phyloP scores from a whole-genome alignment of 2,888 invertebrate species.

The Lithophane semibrunnea region DNA sequence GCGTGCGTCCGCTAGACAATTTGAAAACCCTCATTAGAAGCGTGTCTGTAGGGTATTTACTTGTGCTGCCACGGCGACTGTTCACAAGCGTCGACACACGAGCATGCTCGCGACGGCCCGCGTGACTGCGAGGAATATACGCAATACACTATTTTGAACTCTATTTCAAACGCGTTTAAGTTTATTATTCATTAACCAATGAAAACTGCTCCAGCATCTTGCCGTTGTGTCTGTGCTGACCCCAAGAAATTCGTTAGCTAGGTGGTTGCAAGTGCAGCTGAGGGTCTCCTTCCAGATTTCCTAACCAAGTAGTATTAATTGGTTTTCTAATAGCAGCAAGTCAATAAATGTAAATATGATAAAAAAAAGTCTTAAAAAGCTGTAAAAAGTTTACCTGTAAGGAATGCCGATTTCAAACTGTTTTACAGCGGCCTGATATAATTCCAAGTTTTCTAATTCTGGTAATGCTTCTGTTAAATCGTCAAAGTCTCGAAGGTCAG shows the following conservation, averaged over 20 bases:
- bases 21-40: not conserved
- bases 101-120: not conserved
- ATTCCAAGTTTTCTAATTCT: conserved; percentile 94
- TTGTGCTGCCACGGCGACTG: not conserved
- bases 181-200: not conserved
- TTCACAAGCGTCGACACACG: not conserved
- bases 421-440: conserved; percentile 96
- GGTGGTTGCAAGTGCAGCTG: not conserved
- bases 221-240: not conserved
- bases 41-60: not conserved
- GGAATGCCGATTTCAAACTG: conserved; percentile 95
- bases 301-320: not conserved
- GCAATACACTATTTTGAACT: not conserved
- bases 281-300: not conserved
- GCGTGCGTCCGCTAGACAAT: not conserved
- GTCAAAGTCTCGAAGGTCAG: conserved; percentile 97
- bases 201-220: not conserved
- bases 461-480: conserved; percentile 94
- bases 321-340: not conserved
- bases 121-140: not conserved
- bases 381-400: conserved; percentile 86
- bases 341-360: not conserved
- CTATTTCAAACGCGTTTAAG: not conserved
- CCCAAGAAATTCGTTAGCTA: not conserved
- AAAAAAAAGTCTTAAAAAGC: no score